Base-by-base conservation (phyloP, 2,888 invertebrate genomes). In the Lymantria monacha region DNA sequence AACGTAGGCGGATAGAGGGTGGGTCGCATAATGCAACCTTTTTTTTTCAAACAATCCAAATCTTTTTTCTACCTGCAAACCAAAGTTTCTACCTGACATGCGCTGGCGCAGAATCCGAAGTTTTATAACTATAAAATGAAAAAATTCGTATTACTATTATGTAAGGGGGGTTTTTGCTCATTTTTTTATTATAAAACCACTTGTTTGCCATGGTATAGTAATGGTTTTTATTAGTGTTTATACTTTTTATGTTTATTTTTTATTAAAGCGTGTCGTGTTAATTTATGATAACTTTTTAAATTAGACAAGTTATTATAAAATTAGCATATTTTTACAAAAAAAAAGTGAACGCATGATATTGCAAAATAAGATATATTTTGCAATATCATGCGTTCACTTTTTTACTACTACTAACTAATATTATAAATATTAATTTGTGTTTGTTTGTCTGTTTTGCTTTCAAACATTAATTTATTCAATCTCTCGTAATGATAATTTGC, bases 41-140 rank as follows among this genome's bases (percentile, higher is more conserved):
- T 88, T 90, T 85, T 86, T 90, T 84, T 77, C 57, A 51, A 73
- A 74, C 79, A 81, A 9, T 81, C 79, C 75, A 76, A 66, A 81
- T 69, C 80, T 90, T 90, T 89, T 89, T 90, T 89, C 87, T 90
- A 90, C 90, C 90, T 90, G 90, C 86, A 78, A 87, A 85, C 87
- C 85, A 69, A 76, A 81, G 73, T 66, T 68, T 77, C 82, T 90
- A 89, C 89, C 89, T 89, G 90, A 66, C 57, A 63, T 74, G 83
- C 81, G 61, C 67, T 52, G 69, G 83, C 90, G 90, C 89, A 88
- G 88, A 87, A 76, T 85, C 80, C 70, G 51, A 51, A 79, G 74
- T 79, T 73, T 80, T 80, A 79, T 74, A 64, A 79, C 62, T 72
- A 74, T 11, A 75, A 61, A 78, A 72, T 52, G 69, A 79, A 83